phyloP scores from a whole-genome alignment of 2,113 vertebrate species.

The Archilochus colubris region DNA sequence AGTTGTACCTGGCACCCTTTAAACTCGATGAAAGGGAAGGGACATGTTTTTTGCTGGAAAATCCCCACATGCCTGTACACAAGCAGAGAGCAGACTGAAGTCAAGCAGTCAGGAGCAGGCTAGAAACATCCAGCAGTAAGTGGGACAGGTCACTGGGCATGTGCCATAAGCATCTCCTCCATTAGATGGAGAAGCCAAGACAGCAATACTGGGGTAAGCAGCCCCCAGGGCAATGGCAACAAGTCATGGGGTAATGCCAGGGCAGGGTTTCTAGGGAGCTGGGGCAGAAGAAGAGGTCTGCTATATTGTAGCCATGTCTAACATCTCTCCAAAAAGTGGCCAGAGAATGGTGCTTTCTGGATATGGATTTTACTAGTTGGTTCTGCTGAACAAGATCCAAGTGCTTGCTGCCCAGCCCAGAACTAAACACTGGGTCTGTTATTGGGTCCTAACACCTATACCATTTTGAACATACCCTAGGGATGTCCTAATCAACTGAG shows the following conservation, averaged over 20 bases:
- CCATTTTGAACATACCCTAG: not conserved
- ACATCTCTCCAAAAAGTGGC: not conserved
- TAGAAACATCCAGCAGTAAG: not conserved
- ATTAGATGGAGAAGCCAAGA: not conserved
- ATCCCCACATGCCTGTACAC: not conserved
- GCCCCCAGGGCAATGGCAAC: not conserved
- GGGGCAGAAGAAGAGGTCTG: not conserved
- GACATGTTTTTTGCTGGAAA: not conserved
- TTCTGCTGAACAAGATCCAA: not conserved
- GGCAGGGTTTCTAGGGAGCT: not conserved
- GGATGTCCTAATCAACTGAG: not conserved
- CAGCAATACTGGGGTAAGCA: not conserved
- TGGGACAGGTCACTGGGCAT: not conserved
- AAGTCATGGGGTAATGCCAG: not conserved
- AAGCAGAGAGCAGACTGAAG: not conserved
- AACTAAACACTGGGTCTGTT: not conserved
- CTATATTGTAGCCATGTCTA: not conserved
- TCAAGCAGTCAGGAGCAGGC: not conserved
- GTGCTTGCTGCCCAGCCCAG: not conserved
- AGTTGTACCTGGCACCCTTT: constrained; percentile 3
- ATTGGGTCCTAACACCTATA: not conserved
- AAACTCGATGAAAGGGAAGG: not conserved
- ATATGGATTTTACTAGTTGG: not conserved
- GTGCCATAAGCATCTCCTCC: not conserved
- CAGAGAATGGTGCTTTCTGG: not conserved